Conservation (phyloP, 2,113 vertebrate species). For the Corythoichthys haematopterus region DNA sequence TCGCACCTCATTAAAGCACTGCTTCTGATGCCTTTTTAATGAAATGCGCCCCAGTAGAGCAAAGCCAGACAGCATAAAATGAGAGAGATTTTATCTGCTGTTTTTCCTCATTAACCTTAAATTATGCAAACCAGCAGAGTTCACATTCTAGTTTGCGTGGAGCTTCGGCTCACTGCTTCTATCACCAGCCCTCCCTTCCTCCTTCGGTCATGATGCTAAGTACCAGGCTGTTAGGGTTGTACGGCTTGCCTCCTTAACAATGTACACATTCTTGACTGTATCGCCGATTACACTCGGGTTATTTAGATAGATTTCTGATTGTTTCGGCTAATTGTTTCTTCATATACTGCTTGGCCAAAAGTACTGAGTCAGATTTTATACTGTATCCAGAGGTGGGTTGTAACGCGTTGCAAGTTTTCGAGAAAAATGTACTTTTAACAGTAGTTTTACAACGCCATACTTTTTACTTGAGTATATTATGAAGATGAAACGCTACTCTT, state of each 20-base stretch:
- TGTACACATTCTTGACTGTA: not conserved
- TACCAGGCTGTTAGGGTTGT: not conserved
- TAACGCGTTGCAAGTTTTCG: too few relatives aligned
- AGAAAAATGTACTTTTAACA: too few relatives aligned
- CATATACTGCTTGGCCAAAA: too few relatives aligned
- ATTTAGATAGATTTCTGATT: too few relatives aligned
- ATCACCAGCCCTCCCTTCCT: not conserved
- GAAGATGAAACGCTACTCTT: too few relatives aligned
- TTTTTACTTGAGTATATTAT: too few relatives aligned
- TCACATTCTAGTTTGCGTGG: constrained; percentile 52
- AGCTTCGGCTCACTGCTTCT: constrained; percentile 13
- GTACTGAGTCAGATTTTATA: too few relatives aligned
- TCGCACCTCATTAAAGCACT: constrained; percentile 55
- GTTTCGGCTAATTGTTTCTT: too few relatives aligned
- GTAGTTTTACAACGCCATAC: too few relatives aligned
- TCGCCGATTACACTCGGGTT: not conserved
- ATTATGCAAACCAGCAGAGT: constrained; percentile 68
- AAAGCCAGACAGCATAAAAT: constrained; percentile 36
- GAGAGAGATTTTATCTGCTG: constrained; percentile 51
- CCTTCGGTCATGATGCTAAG: constrained; percentile 15
- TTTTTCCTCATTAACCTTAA: constrained; percentile 77
- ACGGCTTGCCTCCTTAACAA: not conserved
- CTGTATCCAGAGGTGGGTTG: too few relatives aligned
- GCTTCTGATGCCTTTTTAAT: constrained; percentile 57
- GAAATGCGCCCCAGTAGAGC: constrained; percentile 39